phyloP scores from a whole-genome alignment of 2,888 invertebrate species.

The Apodemia duryi region DNA sequence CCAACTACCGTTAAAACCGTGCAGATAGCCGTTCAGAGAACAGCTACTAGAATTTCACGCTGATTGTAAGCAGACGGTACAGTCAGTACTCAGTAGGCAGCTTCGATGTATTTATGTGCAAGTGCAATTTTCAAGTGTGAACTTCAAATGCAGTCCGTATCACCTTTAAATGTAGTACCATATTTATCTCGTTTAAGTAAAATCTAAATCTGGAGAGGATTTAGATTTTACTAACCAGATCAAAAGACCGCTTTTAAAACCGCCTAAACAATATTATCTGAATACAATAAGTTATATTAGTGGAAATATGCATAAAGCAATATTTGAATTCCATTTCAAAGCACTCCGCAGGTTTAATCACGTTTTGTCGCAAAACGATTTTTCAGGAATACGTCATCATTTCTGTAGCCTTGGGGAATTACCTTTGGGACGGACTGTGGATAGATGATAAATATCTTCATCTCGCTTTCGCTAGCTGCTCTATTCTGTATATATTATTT shows the following conservation, averaged over 20 bases:
- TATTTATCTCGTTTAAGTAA: no score
- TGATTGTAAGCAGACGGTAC: no score
- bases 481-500: background rate
- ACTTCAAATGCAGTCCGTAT: background rate
- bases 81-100: no score
- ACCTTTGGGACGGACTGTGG: slow-evolving; percentile 6
- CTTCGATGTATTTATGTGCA: no score
- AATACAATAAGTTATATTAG: no score
- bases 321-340: slow-evolving; percentile 1
- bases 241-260: background rate
- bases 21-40: no score
- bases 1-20: no score
- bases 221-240: background rate
- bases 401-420: slow-evolving; percentile 1
- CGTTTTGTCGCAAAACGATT: background rate
- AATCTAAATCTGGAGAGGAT: background rate
- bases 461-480: background rate
- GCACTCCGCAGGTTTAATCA: background rate
- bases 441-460: slow-evolving; percentile 3
- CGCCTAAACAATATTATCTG: background rate
- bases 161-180: background rate
- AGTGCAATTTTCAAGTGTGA: no score
- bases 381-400: slow-evolving; percentile 12
- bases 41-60: no score
- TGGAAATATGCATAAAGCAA: slow-evolving; percentile 4